Evolutionary conservation across 2,888 invertebrate genomes (phyloP), one percentile per base, ranked within the genome.

Genomic region (Drosophila quasianomalipes): DNA sequence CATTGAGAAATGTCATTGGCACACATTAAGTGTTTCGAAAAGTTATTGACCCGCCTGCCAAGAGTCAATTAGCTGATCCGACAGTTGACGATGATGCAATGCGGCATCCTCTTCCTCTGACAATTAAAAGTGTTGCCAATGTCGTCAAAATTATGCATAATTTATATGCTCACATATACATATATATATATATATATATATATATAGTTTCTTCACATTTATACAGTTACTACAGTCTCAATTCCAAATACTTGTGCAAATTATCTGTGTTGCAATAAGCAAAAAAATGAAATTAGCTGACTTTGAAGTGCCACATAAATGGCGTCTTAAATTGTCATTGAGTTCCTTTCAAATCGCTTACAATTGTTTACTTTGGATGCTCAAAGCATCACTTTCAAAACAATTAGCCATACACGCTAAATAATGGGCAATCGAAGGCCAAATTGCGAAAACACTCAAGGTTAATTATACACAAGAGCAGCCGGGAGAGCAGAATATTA

Each of bases 41-140:
- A 73, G 83, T 84, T 86, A 82, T 86, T 86, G 82, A 83, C 82
- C 86, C 83, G 73, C 65, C 59, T 33, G 70, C 19, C 70, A 67
- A 64, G 60, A 72, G 86, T 83, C 82, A 83, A 83, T 79, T 81
- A 79, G 54, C 53, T 51, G 53, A 66, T 66, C 70, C 70, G 77
- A 49, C 67, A 44, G 49, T 16, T 52, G 76, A 58, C 53, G 77
- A 54, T 85, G 86, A 83, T 64, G 86, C 78, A 83, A 83, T 74
- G 66, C n/a, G 52, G 4, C 47, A 26, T 47, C 47, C 44, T 5
- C 52, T 54, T 35, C 31, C 53, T 33, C 57, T 14, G 19, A 5
- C 49, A 28, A 33, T 51, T 41, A 68, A 59, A 62, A 65, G 58
- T 70, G 70, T 74, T 70, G 74, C 44, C 54, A 47, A 49, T 39